Base-by-base conservation (phyloP, 2,797 vertebrate genomes). In the Parotocinclus haroldoi region DNA sequence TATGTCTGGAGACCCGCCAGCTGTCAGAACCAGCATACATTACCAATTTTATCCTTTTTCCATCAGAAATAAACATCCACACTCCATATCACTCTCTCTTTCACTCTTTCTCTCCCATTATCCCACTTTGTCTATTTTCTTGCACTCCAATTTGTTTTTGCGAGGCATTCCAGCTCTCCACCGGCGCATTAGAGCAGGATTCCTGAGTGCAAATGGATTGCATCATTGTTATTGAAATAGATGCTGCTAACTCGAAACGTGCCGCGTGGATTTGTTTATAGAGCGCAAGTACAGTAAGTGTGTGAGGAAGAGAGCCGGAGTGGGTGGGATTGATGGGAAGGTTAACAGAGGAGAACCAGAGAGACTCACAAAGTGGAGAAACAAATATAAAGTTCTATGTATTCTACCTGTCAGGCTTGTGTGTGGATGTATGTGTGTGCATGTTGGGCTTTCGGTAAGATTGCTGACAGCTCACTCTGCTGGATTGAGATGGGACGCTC, bases 41-140 rank as follows among this genome's bases (percentile, higher is more conserved):
- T 79, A 86, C 76, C 81, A 82, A 83, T 86, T 86, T 72, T 40
- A 8, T 36, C 58, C 58, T 38, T 27, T 62, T 69, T 74, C 85
- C 86, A 87, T 88, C 81, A 88, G 83, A 86, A 82, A 84, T 76
- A 78, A 91, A 87, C 86, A 82, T 84, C 84, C 85, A 85, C 72
- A 63, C 50, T 52, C 16, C 58, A 46, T 48, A 46, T 67, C 16
- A 39, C 38, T 57, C 69, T 46, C 63, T 57, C 63, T 66, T 48
- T 42, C 69, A 48, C 51, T 12, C 42, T 40, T 64, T 61, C 61
- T 27, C 42, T 49, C 56, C 58, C 71, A 76, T 76, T 78, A 79
- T 69, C 65, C 74, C 40, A 14, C 50, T 70, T 69, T 79, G 77
- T 79, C 69, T 79, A 75, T 79, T 76, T 79, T 76, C 67, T 50